Conservation (phyloP, 2,113 vertebrate species). For the Sclerurus mexicanus region DNA sequence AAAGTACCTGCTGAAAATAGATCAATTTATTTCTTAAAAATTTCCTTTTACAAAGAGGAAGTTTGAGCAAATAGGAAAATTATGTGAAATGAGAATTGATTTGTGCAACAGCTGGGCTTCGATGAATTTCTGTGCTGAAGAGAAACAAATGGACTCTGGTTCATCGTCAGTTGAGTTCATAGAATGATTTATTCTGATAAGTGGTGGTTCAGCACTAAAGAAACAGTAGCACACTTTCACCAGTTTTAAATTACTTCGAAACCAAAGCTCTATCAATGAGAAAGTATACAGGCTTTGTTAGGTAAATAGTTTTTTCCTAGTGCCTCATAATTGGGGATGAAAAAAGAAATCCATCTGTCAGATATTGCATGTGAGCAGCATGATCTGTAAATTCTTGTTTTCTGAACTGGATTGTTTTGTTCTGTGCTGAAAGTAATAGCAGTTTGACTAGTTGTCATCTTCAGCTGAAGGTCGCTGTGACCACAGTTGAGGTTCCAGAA, state of each 20-base stretch:
- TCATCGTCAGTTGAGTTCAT: neutral
- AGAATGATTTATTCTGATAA: neutral
- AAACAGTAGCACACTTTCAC: neutral
- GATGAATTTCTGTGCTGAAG: neutral
- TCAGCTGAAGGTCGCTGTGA: neutral
- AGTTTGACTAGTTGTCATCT: neutral
- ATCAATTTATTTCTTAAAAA: neutral
- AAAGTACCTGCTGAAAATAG: neutral
- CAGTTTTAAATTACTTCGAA: neutral
- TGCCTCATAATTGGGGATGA: accelerated
- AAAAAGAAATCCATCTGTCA: neutral
- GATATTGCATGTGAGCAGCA: neutral
- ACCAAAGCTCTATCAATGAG: neutral
- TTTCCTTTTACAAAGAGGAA: neutral
- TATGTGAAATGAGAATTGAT: neutral
- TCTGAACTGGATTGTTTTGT: neutral
- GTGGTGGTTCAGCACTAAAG: neutral
- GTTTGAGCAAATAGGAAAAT: neutral
- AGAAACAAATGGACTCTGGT: neutral
- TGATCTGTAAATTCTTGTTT: neutral
- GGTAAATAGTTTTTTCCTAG: neutral
- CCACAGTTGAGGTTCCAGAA: neutral
- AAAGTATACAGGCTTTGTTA: neutral
- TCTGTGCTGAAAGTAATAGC: neutral
- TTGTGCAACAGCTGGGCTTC: neutral